phyloP scores from a whole-genome alignment of 2,113 vertebrate species.

The Tenrec ecaudatus region DNA sequence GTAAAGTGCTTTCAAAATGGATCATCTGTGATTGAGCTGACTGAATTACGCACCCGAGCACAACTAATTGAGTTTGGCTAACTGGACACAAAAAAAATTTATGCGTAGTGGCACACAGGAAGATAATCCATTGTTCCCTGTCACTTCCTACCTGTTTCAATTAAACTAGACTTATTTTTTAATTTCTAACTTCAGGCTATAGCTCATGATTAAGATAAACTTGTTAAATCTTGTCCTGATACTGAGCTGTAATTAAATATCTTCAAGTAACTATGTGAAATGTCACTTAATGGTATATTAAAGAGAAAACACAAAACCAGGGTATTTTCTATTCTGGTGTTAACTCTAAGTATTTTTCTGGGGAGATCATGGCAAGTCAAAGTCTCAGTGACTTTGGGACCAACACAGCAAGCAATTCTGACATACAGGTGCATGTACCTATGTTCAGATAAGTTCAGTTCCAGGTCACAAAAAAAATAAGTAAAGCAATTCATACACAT shows the following conservation, averaged over 20 bases:
- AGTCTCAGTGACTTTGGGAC: slow-evolving; percentile 1
- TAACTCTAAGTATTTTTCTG: slow-evolving; percentile 48
- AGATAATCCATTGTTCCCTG: slow-evolving; percentile 24
- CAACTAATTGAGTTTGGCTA: slow-evolving; percentile 40
- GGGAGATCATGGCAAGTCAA: slow-evolving; percentile 35
- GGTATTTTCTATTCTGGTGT: slow-evolving; percentile 38
- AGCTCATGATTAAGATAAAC: slow-evolving; percentile 54
- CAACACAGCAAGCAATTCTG: slow-evolving; percentile 23
- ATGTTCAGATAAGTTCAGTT: too few species aligned
- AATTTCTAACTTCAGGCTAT: slow-evolving; percentile 26
- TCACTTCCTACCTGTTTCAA: slow-evolving; percentile 49
- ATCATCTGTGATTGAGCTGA: slow-evolving; percentile 67
- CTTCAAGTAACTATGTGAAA: slow-evolving; percentile 52
- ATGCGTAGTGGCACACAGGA: slow-evolving; percentile 17
- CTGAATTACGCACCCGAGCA: slow-evolving; percentile 53
- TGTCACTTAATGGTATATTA: slow-evolving; percentile 5
- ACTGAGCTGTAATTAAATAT: slow-evolving; percentile 9
- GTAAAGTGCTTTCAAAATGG: slow-evolving; percentile 48
- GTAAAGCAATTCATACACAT: too few species aligned
- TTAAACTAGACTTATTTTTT: slow-evolving; percentile 38
- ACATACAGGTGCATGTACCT: not conserved
- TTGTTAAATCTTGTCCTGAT: slow-evolving; percentile 31
- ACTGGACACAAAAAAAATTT: slow-evolving; percentile 32
- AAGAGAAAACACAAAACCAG: slow-evolving; percentile 1
- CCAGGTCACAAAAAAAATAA: too few species aligned